These are phyloP conservation scores for Actinernus sp. DNA, from an alignment of 92 coral and sea anemone species.

Conservation along the genomic window DNA sequence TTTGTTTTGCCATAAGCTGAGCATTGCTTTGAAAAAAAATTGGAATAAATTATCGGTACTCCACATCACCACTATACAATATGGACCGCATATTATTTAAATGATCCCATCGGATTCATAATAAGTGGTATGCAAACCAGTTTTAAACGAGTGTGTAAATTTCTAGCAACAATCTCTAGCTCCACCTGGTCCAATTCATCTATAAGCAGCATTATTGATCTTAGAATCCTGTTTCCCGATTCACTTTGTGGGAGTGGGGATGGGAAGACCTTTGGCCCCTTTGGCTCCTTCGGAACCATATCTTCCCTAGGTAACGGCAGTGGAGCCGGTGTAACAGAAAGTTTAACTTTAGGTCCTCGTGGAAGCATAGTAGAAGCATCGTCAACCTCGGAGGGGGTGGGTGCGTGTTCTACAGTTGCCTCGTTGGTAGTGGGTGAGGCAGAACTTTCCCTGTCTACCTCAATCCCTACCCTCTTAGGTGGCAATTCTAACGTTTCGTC, in stretches of 20 bases:
- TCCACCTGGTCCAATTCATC: slow-evolving; percentile 94
- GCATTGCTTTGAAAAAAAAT: too few relatives aligned
- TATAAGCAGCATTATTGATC: slow-evolving; percentile 81
- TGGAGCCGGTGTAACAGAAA: slow-evolving; percentile 72
- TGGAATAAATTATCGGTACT: too few relatives aligned
- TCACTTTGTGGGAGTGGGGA: slow-evolving; percentile 46
- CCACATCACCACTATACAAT: too few relatives aligned
- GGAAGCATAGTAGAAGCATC: slow-evolving; percentile 24
- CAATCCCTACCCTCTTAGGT: neutral
- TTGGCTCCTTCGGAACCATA: slow-evolving; percentile 60
- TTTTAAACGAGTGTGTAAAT: slow-evolving; percentile 74
- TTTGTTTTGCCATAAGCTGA: too few relatives aligned
- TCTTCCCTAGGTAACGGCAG: slow-evolving; percentile 77
- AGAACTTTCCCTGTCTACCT: slow-evolving; percentile 9
- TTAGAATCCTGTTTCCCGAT: slow-evolving; percentile 70
- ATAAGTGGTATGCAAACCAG: slow-evolving; percentile 89
- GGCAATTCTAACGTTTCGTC: neutral
- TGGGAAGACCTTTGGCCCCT: slow-evolving; percentile 39
- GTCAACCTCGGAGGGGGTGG: slow-evolving; percentile 5
- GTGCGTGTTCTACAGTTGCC: neutral
- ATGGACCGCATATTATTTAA: too few relatives aligned
- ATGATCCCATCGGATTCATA: slow-evolving; percentile 78
- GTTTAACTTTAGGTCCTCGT: slow-evolving; percentile 42
- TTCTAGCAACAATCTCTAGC: slow-evolving; percentile 86
- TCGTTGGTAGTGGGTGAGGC: neutral